phyloP scores from a whole-genome alignment of 2,888 invertebrate genomes.

The Xestia sexstrigata region DNA sequence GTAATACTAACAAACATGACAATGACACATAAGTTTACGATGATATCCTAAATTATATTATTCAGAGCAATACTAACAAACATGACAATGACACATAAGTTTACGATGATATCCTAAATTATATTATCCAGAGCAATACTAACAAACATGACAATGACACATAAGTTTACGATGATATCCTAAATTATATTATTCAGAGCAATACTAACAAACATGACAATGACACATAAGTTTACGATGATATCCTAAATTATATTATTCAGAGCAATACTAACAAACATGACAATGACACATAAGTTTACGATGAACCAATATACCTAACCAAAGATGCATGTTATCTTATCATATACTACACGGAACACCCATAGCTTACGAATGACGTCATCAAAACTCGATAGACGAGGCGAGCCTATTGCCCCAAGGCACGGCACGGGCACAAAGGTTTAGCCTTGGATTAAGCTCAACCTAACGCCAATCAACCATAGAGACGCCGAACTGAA shows the following conservation, averaged over 20 bases:
- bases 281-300: slow-evolving; percentile 1
- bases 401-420: slow-evolving; percentile 26
- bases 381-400: slow-evolving; percentile 37
- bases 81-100: not conserved
- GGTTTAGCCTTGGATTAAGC: slow-evolving; percentile 34
- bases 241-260: slow-evolving; percentile 4
- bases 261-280: not conserved
- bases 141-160: slow-evolving; percentile 1
- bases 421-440: slow-evolving; percentile 32
- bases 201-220: slow-evolving; percentile 1
- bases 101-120: not conserved
- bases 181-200: slow-evolving; percentile 1
- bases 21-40: slow-evolving; percentile 1
- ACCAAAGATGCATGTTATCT: slow-evolving; percentile 38
- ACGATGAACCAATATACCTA: slow-evolving; percentile 13
- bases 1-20: slow-evolving; percentile 1
- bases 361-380: slow-evolving; percentile 32
- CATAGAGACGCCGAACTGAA: not conserved
- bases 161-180: not conserved
- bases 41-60: not conserved
- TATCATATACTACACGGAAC: slow-evolving; percentile 26
- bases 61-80: slow-evolving; percentile 1
- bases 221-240: slow-evolving; percentile 3
- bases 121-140: slow-evolving; percentile 8
- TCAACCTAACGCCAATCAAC: slow-evolving; percentile 5